These are phyloP conservation scores for Platycheirus rosarum DNA, from an alignment of 2,888 invertebrate species.

Conservation along the genomic window DNA sequence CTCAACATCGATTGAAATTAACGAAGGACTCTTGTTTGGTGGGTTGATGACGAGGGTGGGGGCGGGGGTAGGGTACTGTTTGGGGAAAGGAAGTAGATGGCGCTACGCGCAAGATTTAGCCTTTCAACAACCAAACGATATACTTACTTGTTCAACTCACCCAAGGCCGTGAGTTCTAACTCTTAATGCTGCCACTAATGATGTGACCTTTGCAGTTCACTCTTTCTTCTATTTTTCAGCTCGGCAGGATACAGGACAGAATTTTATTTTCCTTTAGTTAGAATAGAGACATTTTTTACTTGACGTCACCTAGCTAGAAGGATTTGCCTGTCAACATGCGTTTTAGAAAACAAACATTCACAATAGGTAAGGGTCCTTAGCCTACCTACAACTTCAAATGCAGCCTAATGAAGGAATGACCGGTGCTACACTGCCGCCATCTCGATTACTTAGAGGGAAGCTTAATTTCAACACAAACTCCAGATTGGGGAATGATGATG, in stretches of 20 bases:
- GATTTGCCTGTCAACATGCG: slow-evolving; percentile 61
- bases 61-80: neutral
- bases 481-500: neutral
- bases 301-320: too few relatives aligned
- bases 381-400: slow-evolving; percentile 39
- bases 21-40: slow-evolving; percentile 34
- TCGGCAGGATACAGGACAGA: slow-evolving; percentile 1
- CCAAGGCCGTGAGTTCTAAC: slow-evolving; percentile 30
- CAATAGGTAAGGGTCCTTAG: slow-evolving; percentile 21
- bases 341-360: slow-evolving; percentile 42
- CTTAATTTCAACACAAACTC: neutral
- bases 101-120: slow-evolving; percentile 67
- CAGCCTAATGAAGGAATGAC: slow-evolving; percentile 7
- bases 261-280: slow-evolving; percentile 3
- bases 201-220: slow-evolving; percentile 34
- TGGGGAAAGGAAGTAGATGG: slow-evolving; percentile 30
- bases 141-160: slow-evolving; percentile 3
- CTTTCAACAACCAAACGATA: slow-evolving; percentile 37
- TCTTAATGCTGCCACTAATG: slow-evolving; percentile 23
- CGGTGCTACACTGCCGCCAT: too few relatives aligned
- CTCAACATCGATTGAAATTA: slow-evolving; percentile 73
- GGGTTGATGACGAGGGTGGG: neutral
- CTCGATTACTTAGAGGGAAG: neutral
- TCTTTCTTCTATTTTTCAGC: slow-evolving; percentile 27
- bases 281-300: slow-evolving; percentile 24